Base-by-base conservation (phyloP, 2,113 vertebrate species). In the Theristicus caerulescens region DNA sequence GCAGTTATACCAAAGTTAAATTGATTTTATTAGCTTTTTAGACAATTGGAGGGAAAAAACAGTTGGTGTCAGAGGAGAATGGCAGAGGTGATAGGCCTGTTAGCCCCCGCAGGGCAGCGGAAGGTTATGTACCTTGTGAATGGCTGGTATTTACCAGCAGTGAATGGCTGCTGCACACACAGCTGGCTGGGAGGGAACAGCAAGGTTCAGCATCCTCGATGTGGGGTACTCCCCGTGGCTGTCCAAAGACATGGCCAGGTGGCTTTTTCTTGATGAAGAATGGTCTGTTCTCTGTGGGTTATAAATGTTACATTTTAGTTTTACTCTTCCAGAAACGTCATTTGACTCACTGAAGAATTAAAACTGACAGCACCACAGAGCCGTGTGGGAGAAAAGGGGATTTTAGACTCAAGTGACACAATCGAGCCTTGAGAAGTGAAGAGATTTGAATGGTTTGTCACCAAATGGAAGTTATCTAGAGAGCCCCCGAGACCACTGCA, bases 401-500 rank as follows among this genome's bases (percentile, higher is more conserved):
- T 88, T 96, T 94, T 93, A 79, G 58, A 67, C 79, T 89, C n/a
- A 46, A 78, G 51, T 58, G 79, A 69, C 8, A 26, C 44, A 73
- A 47, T 66, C 72, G 51, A 67, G 29, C 59, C 34, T 58, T 81
- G 61, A 90, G 69, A 80, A 89, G 10, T 62, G 51, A 58, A 62
- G 85, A 69, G 25, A 42, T 71, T 61, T 84, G 52, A 61, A 91
- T 32, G 31, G 16, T 64, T 94, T 88, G 38, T 90, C 36, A 38
- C 77, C 95, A 88, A 87, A 98, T 97, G 97, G 94, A 93, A 13
- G 22, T 94, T 54, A 71, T 92, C 19, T 72, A 92, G 29, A 74
- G 69, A 69, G 51, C 61, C 26, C 71, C 81, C 67, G 83, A 97
- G 71, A 72, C 47, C 27, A 29, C 70, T 61, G 32, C 82, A n/a